Percentiles rank a stretch among this genome's conserved stretches.
Evolutionary conservation across 2,888 invertebrate species (phyloP).

Genomic region (Leptogaster cylindrica): DNA sequence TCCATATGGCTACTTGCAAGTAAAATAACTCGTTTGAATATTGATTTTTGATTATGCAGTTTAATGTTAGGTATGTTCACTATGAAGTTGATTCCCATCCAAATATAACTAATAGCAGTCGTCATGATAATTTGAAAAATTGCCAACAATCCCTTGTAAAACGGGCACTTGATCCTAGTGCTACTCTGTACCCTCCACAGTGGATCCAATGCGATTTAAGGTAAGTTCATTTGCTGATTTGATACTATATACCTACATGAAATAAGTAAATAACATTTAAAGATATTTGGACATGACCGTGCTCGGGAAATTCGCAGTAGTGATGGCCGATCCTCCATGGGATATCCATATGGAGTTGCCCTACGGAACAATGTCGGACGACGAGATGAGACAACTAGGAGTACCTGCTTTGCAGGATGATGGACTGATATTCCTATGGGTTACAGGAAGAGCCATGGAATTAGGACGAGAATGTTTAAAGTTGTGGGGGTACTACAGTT

Average conservation of each 20-base stretch:
- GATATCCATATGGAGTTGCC: constrained; percentile 99
- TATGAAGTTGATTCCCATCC: constrained; percentile 87
- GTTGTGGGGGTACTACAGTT: constrained; percentile 76
- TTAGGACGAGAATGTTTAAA: constrained; percentile 93
- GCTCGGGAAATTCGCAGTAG: constrained; percentile 93
- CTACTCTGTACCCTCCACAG: constrained; percentile 86
- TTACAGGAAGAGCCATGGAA: constrained; percentile 86
- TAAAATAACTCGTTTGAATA: constrained; percentile 55
- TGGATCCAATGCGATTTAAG: constrained; percentile 98
- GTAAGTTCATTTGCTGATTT: constrained; percentile 1
- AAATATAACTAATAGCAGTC: constrained; percentile 57
- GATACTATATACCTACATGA: too few species aligned
- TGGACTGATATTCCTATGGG: constrained; percentile 96
- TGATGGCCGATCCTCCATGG: constrained; percentile 99
- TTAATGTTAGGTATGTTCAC: constrained; percentile 80
- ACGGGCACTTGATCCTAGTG: constrained; percentile 58
- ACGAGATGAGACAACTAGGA: constrained; percentile 95
- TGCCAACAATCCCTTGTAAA: constrained; percentile 50
- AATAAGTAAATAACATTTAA: not conserved
- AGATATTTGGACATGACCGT: constrained; percentile 60
- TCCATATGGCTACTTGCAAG: constrained; percentile 99
- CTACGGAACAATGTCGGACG: constrained; percentile 98
- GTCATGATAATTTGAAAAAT: constrained; percentile 44
- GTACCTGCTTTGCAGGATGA: constrained; percentile 95
- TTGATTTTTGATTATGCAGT: not conserved